A percentile compares a stretch with the other conserved stretches of the same genome.
phyloP scores from a whole-genome alignment of 2,888 invertebrate genomes.

The Thereva unica region DNA sequence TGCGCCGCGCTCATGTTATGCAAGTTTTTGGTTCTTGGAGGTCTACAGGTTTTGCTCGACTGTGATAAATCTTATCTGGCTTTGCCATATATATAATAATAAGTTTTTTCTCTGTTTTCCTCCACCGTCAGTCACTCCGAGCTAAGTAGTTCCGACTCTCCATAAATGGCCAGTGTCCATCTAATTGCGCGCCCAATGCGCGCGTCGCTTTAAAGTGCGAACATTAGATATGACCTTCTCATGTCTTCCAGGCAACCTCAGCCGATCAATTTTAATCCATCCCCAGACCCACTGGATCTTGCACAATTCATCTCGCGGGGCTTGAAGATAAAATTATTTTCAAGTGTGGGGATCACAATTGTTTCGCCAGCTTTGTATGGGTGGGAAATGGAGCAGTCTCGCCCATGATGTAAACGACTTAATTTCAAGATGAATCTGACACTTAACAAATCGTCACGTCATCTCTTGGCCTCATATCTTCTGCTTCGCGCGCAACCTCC shows the following conservation, averaged over 20 bases:
- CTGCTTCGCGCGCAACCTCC: background rate
- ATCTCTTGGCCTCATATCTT: background rate
- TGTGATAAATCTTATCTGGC: slow-evolving; percentile 1
- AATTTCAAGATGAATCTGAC: slow-evolving; percentile 33
- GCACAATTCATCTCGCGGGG: background rate
- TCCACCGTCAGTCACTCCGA: too few relatives aligned
- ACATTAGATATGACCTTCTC: too few relatives aligned
- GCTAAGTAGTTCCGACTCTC: too few relatives aligned
- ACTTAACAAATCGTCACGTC: slow-evolving; percentile 20
- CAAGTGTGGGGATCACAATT: slow-evolving; percentile 41
- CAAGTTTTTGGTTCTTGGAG: slow-evolving; percentile 1
- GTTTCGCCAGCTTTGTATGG: slow-evolving; percentile 38
- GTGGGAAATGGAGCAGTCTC: slow-evolving; percentile 40
- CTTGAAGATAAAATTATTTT: slow-evolving; percentile 31
- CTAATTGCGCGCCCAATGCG: slow-evolving; percentile 21
- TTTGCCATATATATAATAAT: background rate
- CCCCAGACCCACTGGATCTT: too few relatives aligned
- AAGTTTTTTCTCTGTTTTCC: too few relatives aligned
- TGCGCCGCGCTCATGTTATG: slow-evolving; percentile 10
- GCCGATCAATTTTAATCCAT: slow-evolving; percentile 1
- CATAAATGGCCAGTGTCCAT: background rate
- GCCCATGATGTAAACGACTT: slow-evolving; percentile 28
- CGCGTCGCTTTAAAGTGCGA: background rate
- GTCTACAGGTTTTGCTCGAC: slow-evolving; percentile 8
- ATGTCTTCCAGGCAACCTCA: background rate